Conservation (phyloP, 1,140 invertebrate genomes). For the Propsilocerus akamusi region DNA sequence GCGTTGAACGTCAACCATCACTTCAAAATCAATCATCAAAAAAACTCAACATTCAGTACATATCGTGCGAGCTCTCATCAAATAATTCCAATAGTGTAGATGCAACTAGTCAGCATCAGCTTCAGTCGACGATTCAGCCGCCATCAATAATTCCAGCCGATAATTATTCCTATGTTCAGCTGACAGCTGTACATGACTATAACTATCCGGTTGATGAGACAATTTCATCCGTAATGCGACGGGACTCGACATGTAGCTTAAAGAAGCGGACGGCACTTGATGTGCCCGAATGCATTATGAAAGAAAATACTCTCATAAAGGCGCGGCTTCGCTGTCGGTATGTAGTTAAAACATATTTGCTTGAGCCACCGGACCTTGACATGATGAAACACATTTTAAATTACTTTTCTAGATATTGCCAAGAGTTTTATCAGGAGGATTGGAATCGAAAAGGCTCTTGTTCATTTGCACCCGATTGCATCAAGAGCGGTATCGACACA, state of each 20-base stretch:
- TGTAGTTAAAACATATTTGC: background rate
- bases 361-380: background rate
- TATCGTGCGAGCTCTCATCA: conserved; percentile 17
- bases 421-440: conserved; percentile 55
- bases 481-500: conserved; percentile 58
- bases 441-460: conserved; percentile 68
- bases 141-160: conserved; percentile 27
- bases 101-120: conserved; percentile 12
- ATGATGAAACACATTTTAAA: background rate
- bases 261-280: conserved; percentile 33
- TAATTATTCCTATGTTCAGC: conserved; percentile 70
- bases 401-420: conserved; percentile 35
- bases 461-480: conserved; percentile 73
- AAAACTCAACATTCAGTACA: conserved; percentile 23
- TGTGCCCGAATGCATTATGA: conserved; percentile 10
- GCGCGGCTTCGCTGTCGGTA: conserved; percentile 15
- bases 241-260: conserved; percentile 34
- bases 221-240: conserved; percentile 26
- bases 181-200: conserved; percentile 65
- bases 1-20: background rate
- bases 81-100: conserved; percentile 10
- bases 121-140: conserved; percentile 25
- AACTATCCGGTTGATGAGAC: conserved; percentile 56
- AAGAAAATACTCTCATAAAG: background rate
- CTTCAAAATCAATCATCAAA: conserved; percentile 5